phyloP scores from a whole-genome alignment of 2,113 vertebrate species.

The Dasypus novemcinctus region DNA sequence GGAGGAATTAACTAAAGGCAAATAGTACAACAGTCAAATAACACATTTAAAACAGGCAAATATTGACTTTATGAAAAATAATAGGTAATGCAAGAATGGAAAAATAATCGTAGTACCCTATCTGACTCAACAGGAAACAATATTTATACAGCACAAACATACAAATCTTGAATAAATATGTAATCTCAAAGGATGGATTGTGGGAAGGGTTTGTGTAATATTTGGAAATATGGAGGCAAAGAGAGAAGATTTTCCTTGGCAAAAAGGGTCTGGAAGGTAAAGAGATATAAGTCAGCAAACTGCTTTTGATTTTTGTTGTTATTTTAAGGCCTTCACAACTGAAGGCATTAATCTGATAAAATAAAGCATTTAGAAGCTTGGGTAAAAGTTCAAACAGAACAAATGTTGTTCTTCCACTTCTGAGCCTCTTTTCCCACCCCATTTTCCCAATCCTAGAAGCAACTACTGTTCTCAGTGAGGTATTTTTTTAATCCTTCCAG shows the following conservation, averaged over 20 bases:
- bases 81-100: background rate
- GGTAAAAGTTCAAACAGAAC: background rate
- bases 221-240: background rate
- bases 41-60: background rate
- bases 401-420: background rate
- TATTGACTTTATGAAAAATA: conserved; percentile 29
- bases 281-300: background rate
- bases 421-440: background rate
- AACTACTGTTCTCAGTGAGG: background rate
- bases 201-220: background rate
- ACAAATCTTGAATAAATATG: background rate
- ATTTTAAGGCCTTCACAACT: background rate
- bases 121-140: conserved; percentile 1
- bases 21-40: conserved; percentile 5
- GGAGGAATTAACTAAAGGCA: background rate
- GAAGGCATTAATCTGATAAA: background rate
- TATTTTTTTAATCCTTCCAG: too few species aligned
- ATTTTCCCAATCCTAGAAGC: background rate
- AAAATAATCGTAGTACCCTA: background rate
- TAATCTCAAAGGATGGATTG: background rate
- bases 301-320: background rate
- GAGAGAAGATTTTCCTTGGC: background rate
- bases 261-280: background rate
- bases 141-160: background rate
- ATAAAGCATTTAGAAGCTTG: background rate